phyloP scores from a whole-genome alignment of 2,888 invertebrate species.

The Agrotis puta region DNA sequence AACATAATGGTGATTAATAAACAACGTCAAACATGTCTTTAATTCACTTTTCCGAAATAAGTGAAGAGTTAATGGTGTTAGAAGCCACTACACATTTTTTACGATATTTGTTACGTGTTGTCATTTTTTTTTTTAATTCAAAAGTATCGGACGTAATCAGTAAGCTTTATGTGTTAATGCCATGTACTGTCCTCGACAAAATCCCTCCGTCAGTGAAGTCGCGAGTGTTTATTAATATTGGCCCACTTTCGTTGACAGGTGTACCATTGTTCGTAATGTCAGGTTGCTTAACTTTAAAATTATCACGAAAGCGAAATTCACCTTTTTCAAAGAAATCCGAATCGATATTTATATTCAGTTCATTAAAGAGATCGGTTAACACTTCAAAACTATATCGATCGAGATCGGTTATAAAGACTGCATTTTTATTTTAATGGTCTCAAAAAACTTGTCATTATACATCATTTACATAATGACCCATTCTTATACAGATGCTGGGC shows the following conservation, averaged over 20 bases:
- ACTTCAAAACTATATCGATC: slow-evolving; percentile 54
- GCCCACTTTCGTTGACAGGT: slow-evolving; percentile 71
- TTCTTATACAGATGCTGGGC: slow-evolving; percentile 75
- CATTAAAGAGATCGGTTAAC: slow-evolving; percentile 38
- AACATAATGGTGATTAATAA: slow-evolving; percentile 15
- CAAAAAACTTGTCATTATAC: slow-evolving; percentile 73
- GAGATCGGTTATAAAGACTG: slow-evolving; percentile 42
- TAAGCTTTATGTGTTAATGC: slow-evolving; percentile 31
- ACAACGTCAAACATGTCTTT: slow-evolving; percentile 26
- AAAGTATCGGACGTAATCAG: slow-evolving; percentile 39
- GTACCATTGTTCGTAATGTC: slow-evolving; percentile 67
- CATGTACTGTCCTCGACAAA: slow-evolving; percentile 29
- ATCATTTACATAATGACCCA: slow-evolving; percentile 79
- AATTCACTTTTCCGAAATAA: slow-evolving; percentile 52
- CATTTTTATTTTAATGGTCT: slow-evolving; percentile 61
- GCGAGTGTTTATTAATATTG: slow-evolving; percentile 66
- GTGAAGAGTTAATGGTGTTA: slow-evolving; percentile 10
- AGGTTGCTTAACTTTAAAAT: slow-evolving; percentile 51
- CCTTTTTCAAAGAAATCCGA: slow-evolving; percentile 22
- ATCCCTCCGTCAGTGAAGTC: slow-evolving; percentile 44
- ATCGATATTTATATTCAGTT: slow-evolving; percentile 37
- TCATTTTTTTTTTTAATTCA: slow-evolving; percentile 30
- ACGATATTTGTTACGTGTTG: not conserved
- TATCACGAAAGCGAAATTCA: slow-evolving; percentile 39
- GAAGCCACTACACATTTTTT: not conserved